Conservation (phyloP, 1,140 invertebrate species). For the Octopus bimaculoides region DNA sequence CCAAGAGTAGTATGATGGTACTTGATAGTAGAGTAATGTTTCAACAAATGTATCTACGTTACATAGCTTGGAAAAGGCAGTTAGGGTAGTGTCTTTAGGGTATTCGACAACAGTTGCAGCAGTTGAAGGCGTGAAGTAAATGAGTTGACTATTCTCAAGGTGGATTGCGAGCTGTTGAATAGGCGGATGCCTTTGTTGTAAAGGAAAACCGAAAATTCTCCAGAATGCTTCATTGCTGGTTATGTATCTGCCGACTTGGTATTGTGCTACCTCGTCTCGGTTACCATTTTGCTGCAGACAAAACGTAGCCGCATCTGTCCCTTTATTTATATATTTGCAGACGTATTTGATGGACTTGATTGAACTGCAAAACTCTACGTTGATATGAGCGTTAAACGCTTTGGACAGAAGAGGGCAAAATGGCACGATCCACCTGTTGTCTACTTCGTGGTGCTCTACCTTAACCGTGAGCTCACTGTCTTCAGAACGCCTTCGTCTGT, state of each 20-base stretch:
- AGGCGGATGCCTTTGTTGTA: not conserved
- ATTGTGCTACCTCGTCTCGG: not conserved
- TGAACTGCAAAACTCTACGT: constrained; percentile 3
- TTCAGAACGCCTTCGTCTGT: not conserved
- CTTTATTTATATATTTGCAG: constrained; percentile 4
- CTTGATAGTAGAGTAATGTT: no score
- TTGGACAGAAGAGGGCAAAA: not conserved
- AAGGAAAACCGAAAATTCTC: not conserved
- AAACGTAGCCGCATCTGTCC: not conserved
- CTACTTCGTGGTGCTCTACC: not conserved
- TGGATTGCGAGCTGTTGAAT: not conserved
- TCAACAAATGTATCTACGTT: no score
- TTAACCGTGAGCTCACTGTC: not conserved
- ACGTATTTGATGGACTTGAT: constrained; percentile 1
- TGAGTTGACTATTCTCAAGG: not conserved
- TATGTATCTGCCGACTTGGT: not conserved
- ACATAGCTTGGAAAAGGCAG: no score
- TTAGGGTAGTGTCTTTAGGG: no score
- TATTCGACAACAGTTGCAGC: no score
- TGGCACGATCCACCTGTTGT: not conserved
- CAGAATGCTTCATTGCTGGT: not conserved
- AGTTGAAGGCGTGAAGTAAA: no score
- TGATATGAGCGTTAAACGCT: not conserved
- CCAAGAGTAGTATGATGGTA: no score
- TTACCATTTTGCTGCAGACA: not conserved